A percentile compares a stretch with the other conserved stretches of the same genome.
phyloP scores from a whole-genome alignment of 2,888 invertebrate genomes.

The Auanema freiburgensis region DNA sequence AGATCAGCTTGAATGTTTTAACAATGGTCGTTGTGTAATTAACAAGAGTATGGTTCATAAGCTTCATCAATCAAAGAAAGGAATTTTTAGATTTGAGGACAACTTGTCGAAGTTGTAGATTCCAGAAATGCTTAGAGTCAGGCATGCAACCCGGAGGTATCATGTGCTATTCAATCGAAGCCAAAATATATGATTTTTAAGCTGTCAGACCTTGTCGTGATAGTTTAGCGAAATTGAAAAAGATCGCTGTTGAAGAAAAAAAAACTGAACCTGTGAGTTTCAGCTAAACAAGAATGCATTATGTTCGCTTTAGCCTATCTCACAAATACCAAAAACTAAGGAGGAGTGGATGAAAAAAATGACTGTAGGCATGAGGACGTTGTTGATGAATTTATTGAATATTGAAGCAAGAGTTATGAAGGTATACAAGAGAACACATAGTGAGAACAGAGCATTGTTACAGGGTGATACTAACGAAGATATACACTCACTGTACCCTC shows the following conservation, averaged over 20 bases:
- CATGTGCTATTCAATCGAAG: constrained; percentile 2
- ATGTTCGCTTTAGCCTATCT: not conserved
- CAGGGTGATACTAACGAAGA: constrained; percentile 55
- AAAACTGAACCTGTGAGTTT: constrained; percentile 1
- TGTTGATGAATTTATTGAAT: constrained; percentile 58
- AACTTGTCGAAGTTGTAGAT: constrained; percentile 56
- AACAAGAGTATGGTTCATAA: constrained; percentile 19
- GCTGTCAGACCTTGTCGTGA: too few relatives aligned
- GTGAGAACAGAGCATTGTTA: constrained; percentile 3
- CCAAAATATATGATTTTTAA: not conserved
- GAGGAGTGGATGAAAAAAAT: constrained; percentile 55
- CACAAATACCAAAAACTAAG: constrained; percentile 16
- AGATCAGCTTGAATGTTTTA: constrained; percentile 58
- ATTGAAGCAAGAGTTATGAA: constrained; percentile 55
- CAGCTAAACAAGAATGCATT: not conserved
- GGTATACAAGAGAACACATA: constrained; percentile 9
- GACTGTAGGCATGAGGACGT: constrained; percentile 59
- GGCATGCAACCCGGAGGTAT: constrained; percentile 59
- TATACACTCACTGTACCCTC: constrained; percentile 53
- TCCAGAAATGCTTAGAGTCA: constrained; percentile 53
- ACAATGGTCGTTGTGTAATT: constrained; percentile 43
- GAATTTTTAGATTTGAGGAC: constrained; percentile 47
- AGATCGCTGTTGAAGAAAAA: too few relatives aligned
- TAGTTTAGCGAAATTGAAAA: too few relatives aligned
- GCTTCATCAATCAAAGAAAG: too few relatives aligned